phyloP scores from a whole-genome alignment of 2,113 vertebrate species.

The Galeopterus variegatus region DNA sequence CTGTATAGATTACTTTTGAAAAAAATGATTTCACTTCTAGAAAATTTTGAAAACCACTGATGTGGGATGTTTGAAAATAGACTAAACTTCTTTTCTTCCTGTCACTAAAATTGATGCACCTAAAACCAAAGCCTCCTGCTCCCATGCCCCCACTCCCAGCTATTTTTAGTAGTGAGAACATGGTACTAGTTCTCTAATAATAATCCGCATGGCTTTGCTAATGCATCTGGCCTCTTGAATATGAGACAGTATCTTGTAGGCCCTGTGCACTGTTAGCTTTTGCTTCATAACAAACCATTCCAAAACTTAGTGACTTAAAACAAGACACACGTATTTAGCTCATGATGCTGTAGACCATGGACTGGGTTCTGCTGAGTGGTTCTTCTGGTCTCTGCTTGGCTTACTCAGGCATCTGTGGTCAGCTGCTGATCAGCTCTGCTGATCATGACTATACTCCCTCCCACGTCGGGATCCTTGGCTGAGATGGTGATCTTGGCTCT shows the following conservation, averaged over 20 bases:
- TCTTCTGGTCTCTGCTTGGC: not conserved
- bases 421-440: not conserved
- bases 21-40: not conserved
- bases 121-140: not conserved
- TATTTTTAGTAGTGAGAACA: not conserved
- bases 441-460: not conserved
- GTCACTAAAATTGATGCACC: not conserved
- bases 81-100: not conserved
- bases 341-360: not conserved
- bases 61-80: not conserved
- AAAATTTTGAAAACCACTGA: not conserved
- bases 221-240: not conserved
- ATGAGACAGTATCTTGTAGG: not conserved
- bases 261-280: not conserved
- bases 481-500: not conserved
- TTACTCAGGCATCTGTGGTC: not conserved
- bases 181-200: not conserved
- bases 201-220: not conserved
- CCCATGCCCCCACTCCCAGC: not conserved
- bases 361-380: not conserved
- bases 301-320: not conserved
- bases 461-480: not conserved
- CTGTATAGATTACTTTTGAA: not conserved
- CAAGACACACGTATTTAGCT: not conserved
- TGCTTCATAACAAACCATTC: not conserved